Conservation (phyloP, 2,888 invertebrate genomes). For the Athripsodes cinereus region DNA sequence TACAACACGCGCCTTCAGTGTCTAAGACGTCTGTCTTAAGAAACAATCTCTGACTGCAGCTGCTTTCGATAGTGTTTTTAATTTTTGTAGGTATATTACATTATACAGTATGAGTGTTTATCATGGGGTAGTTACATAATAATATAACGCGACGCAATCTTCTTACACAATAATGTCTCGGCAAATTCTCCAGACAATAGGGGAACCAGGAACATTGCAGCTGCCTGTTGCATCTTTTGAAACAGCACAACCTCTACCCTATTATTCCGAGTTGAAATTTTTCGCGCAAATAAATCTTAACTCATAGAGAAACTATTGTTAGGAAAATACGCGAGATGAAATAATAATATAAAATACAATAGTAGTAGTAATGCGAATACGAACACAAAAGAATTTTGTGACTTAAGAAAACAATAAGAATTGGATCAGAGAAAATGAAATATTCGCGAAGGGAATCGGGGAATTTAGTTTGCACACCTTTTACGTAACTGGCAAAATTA, state of each 20-base stretch:
- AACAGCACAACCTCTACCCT: conserved; percentile 1
- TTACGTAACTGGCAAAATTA: too few relatives aligned
- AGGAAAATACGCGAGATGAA: conserved; percentile 7
- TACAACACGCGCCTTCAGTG: neutral
- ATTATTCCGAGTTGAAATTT: conserved; percentile 13
- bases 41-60: neutral
- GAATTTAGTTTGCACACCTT: neutral
- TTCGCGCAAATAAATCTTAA: conserved; percentile 18
- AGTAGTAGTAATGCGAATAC: conserved; percentile 1
- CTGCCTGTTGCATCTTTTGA: conserved; percentile 5
- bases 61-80: neutral
- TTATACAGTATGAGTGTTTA: neutral
- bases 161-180: conserved; percentile 8
- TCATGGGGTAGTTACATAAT: too few relatives aligned
- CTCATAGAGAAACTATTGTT: conserved; percentile 11
- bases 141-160: neutral
- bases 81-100: neutral
- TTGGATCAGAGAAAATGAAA: conserved; percentile 12
- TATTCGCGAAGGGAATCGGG: neutral
- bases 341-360: conserved; percentile 9
- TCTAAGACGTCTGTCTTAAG: neutral
- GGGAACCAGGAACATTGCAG: conserved; percentile 5
- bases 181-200: conserved; percentile 6
- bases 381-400: conserved; percentile 8
- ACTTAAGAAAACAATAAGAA: conserved; percentile 13